Percentiles rank a stretch among this genome's conserved stretches.
Conservation (phyloP, 2,888 invertebrate species). For the Cheilosia urbana region DNA sequence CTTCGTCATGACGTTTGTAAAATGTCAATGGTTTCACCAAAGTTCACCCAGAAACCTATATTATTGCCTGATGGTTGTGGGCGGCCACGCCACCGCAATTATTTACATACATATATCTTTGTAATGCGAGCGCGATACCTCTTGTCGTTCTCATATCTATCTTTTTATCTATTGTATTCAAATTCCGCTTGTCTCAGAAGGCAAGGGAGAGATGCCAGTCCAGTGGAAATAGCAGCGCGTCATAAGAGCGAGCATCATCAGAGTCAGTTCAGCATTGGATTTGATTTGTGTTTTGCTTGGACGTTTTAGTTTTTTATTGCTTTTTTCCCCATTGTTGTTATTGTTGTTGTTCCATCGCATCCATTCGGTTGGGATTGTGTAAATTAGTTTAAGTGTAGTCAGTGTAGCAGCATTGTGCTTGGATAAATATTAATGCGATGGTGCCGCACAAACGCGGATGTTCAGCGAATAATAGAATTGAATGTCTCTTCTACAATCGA, state of each 20-base stretch:
- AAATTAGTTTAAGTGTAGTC: constrained; percentile 72
- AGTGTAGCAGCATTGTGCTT: constrained; percentile 68
- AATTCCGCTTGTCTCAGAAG: constrained; percentile 36
- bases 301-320: constrained; percentile 13
- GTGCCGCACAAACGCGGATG: constrained; percentile 75
- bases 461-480: constrained; percentile 70
- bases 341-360: constrained; percentile 52
- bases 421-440: constrained; percentile 70
- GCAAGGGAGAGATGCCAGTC: not conserved
- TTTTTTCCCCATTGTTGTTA: constrained; percentile 24
- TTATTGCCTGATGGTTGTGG: constrained; percentile 22
- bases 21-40: not conserved
- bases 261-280: constrained; percentile 61
- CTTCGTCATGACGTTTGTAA: not conserved
- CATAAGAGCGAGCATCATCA: constrained; percentile 10
- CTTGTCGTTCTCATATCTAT: not conserved
- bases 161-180: constrained; percentile 56
- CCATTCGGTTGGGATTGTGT: constrained; percentile 52
- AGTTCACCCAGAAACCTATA: constrained; percentile 55
- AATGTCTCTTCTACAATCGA: constrained; percentile 74
- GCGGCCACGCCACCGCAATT: constrained; percentile 18
- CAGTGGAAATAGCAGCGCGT: not conserved
- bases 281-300: constrained; percentile 54
- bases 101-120: constrained; percentile 4
- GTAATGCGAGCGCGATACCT: constrained; percentile 24